phyloP scores from a whole-genome alignment of 2,888 invertebrate species.

The Epinotia nisella region DNA sequence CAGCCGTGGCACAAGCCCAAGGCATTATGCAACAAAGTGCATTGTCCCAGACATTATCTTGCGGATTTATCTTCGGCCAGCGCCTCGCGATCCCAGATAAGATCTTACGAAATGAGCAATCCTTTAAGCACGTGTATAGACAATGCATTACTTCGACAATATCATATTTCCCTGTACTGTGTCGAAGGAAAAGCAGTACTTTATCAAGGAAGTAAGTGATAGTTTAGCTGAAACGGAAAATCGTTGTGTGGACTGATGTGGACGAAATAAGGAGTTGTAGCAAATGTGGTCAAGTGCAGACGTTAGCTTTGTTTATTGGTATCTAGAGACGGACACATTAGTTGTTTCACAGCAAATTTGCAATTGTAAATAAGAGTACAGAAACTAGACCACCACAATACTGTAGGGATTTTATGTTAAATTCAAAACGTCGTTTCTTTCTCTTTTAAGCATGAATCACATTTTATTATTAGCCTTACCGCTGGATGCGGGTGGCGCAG shows the following conservation, averaged over 20 bases:
- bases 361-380: not conserved
- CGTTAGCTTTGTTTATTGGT: conserved; percentile 7
- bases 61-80: conserved; percentile 52
- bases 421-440: too few relatives aligned
- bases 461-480: too few relatives aligned
- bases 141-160: not conserved
- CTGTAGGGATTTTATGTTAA: not conserved
- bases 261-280: not conserved
- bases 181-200: not conserved
- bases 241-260: not conserved
- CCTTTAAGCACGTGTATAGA: conserved; percentile 48
- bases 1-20: conserved; percentile 31
- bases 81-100: conserved; percentile 57
- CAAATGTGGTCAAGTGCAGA: conserved; percentile 33
- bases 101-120: conserved; percentile 54
- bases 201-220: not conserved
- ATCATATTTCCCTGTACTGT: not conserved
- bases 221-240: not conserved
- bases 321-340: conserved; percentile 10
- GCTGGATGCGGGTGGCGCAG: too few relatives aligned
- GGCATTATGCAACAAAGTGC: conserved; percentile 60
- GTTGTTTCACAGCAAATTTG: conserved; percentile 16
- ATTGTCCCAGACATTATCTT: conserved; percentile 57
- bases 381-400: not conserved
- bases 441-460: too few relatives aligned